phyloP scores from a whole-genome alignment of 2,113 vertebrate genomes.

The Agelaius phoeniceus region DNA sequence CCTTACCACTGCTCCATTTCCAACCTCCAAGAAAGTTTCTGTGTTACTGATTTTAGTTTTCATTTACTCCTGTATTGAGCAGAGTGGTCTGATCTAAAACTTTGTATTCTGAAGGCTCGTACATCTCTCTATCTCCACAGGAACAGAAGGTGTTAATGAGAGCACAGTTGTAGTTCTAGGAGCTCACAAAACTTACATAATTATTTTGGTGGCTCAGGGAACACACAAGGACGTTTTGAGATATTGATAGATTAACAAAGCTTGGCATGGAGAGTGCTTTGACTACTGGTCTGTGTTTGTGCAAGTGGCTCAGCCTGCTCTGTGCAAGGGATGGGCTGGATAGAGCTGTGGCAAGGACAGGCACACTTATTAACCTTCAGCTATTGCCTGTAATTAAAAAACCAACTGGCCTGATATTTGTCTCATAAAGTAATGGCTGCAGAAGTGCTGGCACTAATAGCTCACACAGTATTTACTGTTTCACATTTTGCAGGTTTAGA shows the following conservation, averaged over 20 bases:
- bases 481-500: conserved; percentile 60
- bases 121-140: neutral
- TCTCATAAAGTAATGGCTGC: neutral
- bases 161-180: neutral
- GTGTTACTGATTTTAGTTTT: neutral
- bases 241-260: neutral
- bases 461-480: conserved; percentile 63
- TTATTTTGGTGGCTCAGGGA: conserved; percentile 4
- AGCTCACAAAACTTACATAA: conserved; percentile 7
- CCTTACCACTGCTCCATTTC: neutral
- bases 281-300: conserved; percentile 9
- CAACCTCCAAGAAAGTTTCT: neutral
- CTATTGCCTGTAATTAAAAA: conserved; percentile 11
- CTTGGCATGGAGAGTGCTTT: conserved; percentile 25
- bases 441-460: neutral
- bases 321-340: neutral
- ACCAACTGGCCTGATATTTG: neutral
- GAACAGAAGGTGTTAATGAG: conserved; percentile 33
- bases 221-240: conserved; percentile 7
- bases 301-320: neutral
- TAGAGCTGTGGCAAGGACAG: neutral
- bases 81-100: neutral
- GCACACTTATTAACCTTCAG: neutral
- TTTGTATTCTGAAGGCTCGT: neutral
- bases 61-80: neutral